Conservation (phyloP, 2,888 invertebrate genomes). For the Microchrysa polita region DNA sequence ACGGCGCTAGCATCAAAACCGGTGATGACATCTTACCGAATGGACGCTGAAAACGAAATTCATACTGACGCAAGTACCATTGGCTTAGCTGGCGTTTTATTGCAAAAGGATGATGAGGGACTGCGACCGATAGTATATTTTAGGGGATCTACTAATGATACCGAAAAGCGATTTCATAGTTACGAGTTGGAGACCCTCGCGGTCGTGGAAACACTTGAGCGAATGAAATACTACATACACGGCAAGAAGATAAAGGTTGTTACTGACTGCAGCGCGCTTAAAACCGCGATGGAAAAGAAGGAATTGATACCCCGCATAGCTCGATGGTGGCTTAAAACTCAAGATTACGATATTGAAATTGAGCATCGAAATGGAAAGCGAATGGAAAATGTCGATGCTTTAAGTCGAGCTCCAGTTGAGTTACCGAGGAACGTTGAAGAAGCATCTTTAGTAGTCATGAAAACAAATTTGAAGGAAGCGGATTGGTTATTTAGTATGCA, state of each 20-base stretch:
- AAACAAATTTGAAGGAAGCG: neutral
- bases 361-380: too few species aligned
- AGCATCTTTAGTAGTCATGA: constrained; percentile 1
- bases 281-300: constrained; percentile 55
- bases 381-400: too few species aligned
- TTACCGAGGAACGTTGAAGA: constrained; percentile 7
- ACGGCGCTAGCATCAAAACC: constrained; percentile 51
- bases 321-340: constrained; percentile 52
- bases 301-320: constrained; percentile 54
- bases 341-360: too few species aligned
- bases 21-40: constrained; percentile 53
- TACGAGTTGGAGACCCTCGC: constrained; percentile 61
- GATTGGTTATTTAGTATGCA: constrained; percentile 27
- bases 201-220: constrained; percentile 54
- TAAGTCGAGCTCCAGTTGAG: too few species aligned
- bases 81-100: constrained; percentile 56
- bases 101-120: constrained; percentile 53
- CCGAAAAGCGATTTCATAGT: constrained; percentile 58
- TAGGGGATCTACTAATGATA: constrained; percentile 55
- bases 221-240: constrained; percentile 58
- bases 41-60: constrained; percentile 52
- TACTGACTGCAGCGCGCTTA: constrained; percentile 57
- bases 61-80: constrained; percentile 58
- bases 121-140: constrained; percentile 56
- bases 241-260: constrained; percentile 55